Evolutionary conservation across 2,888 invertebrate species (phyloP).

Genomic region (Macrophya alboannulata): DNA sequence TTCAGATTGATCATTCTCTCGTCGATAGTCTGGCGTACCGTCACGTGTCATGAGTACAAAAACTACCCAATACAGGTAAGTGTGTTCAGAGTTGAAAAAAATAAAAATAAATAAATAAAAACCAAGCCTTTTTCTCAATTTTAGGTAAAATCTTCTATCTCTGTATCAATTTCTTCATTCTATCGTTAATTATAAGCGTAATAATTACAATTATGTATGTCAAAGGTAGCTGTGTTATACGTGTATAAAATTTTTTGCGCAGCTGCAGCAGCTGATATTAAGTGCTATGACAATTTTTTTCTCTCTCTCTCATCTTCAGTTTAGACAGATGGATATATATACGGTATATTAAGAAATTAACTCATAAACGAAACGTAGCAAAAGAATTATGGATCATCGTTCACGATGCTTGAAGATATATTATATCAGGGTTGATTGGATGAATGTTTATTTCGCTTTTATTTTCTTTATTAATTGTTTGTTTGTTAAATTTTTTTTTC

Average conservation of each 20-base stretch:
- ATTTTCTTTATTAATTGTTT: background rate
- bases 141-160: background rate
- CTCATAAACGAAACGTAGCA: background rate
- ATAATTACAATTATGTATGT: background rate
- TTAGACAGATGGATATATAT: background rate
- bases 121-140: background rate
- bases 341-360: background rate
- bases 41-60: conserved; percentile 67
- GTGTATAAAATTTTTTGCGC: background rate
- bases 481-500: background rate
- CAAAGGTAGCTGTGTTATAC: background rate
- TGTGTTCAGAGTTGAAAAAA: conserved; percentile 8
- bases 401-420: background rate
- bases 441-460: background rate
- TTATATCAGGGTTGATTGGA: background rate
- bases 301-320: background rate
- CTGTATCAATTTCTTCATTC: background rate
- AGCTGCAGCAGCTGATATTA: background rate
- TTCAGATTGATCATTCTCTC: conserved; percentile 74
- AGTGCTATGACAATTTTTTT: background rate
- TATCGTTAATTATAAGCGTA: background rate
- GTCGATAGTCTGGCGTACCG: conserved; percentile 67
- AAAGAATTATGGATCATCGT: background rate
- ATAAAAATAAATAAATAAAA: too few species aligned
- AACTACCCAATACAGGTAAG: conserved; percentile 77